Base-by-base conservation (phyloP, 2,888 invertebrate genomes). In the Osedax frankpressi region DNA sequence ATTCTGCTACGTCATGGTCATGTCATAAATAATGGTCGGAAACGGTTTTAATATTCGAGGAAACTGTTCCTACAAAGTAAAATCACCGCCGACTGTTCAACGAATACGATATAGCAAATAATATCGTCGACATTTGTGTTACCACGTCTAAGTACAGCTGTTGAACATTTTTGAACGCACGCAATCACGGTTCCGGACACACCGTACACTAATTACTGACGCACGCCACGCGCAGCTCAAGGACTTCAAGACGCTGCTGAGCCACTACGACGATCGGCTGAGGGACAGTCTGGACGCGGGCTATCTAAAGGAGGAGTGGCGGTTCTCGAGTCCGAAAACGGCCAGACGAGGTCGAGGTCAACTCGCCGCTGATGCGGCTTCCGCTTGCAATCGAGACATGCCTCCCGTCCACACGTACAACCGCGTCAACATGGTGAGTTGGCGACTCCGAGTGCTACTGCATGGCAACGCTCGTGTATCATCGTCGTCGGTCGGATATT, bases 271-370 rank as follows among this genome's bases (percentile, higher is more conserved):
- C 76, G 77, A 80, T 75, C 77, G 79, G 24, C 73, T 81, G 6
- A 77, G 78, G 24, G 76, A 74, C 25, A 74, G 74, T 28, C 79
- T 83, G 3, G 79, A 83, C 76, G 71, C 76, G 25, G 76, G 79
- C 72, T 83, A 81, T 77, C 77, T 81, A 11, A 72, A 78, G 28
- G 81, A 82, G 60, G 82, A 83, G 74, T 80, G 81, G 81, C 78
- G 79, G 69, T 83, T 81, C 76, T 79, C 78, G 3, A 76, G 76
- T 29, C 81, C 80, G 72, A 77, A 76, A 27, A 75, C 79, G 30
- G 77, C 78, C 59, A 78, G 77, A n/a, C n/a, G n/a, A n/a, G n/a
- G n/a, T n/a, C n/a, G n/a, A n/a, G n/a, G n/a, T n/a, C n/a, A n/a
- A n/a, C 28, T 78, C 76, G 71, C 19, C 44, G 19, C 74, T 76